phyloP scores from a whole-genome alignment of 2,888 invertebrate species.

The Leptinotarsa tumamoca region DNA sequence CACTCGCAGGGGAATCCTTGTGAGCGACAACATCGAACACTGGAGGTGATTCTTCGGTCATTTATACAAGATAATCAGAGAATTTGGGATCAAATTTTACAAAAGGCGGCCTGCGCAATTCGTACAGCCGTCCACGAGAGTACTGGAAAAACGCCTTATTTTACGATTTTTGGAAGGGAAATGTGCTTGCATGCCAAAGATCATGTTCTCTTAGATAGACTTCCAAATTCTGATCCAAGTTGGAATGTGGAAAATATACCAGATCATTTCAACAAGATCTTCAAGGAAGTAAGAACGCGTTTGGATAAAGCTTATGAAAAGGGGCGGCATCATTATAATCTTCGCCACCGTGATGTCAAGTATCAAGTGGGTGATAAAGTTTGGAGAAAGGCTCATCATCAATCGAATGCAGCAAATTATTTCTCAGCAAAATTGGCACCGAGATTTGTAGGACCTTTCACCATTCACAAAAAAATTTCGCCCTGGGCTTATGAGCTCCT shows the following conservation, averaged over 20 bases:
- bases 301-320: too few species aligned
- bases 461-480: too few species aligned
- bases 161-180: conserved; percentile 10
- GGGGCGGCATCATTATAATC: too few species aligned
- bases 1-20: conserved; percentile 2
- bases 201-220: not conserved
- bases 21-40: conserved; percentile 49
- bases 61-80: conserved; percentile 51
- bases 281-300: too few species aligned
- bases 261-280: not conserved
- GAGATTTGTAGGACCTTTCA: too few species aligned
- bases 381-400: too few species aligned
- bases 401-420: too few species aligned
- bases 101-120: conserved; percentile 43
- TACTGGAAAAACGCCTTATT: conserved; percentile 40
- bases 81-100: conserved; percentile 42
- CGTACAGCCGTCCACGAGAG: conserved; percentile 43
- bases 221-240: not conserved
- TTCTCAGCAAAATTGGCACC: too few species aligned
- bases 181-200: conserved; percentile 6
- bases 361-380: too few species aligned
- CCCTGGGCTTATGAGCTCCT: too few species aligned
- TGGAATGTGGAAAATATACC: not conserved
- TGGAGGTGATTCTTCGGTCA: conserved; percentile 55
- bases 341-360: too few species aligned